Evolutionary conservation across 2,888 invertebrate genomes (phyloP), one percentile per base, ranked within the genome.

Genomic region (Mactromeris polynyma): DNA sequence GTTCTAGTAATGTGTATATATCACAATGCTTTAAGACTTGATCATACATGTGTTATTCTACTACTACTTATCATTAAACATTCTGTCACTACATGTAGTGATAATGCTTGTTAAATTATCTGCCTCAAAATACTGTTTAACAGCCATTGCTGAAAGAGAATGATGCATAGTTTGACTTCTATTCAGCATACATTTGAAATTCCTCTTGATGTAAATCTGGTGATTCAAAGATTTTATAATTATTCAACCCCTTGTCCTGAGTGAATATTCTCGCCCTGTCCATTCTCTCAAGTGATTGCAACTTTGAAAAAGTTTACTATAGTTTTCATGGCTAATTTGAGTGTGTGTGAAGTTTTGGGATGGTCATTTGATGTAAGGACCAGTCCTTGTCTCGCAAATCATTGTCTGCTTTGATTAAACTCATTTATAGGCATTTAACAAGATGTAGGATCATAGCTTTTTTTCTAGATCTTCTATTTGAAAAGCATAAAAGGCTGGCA

Each of bases 391-490:
- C 73, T 36, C 73, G 36, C 73, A 73, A 73, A 73, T 73, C 73
- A 73, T 4, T 19, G 73, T 73, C 17, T 36, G 14, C 73, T 73
- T 73, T 73, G 73, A 73, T 33, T 73, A 14, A 73, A 33, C 14
- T 14, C 36, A 73, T 73, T 73, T 73, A 73, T 73, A 36, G 73
- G 33, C 36, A 73, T 73, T 73, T 73, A 73, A 73, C 73, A 73
- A 73, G 73, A 73, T 73, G 33, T 73, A 73, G 36, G 36, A 26
- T 73, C 73, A 36, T 73, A 36, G 36, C 33, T 26, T 31, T 36
- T 73, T 73, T 73, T 73, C 73, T 26, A 33, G 73, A 33, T 73
- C 19, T 36, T 73, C 73, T 33, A 36, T 36, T 36, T 73, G 73
- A 36, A 73, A 33, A 73, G 36, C 36, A 36, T 73, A 36, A 73